phyloP scores from a whole-genome alignment of 2,797 vertebrate species.

The Rhinichthys osculus region DNA sequence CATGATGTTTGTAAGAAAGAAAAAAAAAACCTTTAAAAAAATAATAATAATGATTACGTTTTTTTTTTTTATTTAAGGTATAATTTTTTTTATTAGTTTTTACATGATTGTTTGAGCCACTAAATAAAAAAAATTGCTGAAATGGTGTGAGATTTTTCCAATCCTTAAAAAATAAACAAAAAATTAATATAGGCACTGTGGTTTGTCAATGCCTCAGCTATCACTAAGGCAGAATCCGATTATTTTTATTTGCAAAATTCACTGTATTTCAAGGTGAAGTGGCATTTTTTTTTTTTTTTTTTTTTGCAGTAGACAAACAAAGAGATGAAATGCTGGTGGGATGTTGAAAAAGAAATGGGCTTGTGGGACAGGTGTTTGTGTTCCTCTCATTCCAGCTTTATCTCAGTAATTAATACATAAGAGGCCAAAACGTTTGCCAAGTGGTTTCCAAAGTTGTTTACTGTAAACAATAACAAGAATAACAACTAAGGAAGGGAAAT shows the following conservation, averaged over 20 bases:
- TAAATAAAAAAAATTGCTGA: too few species aligned
- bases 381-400: conserved; percentile 58
- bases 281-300: background rate
- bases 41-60: too few species aligned
- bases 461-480: conserved; percentile 63
- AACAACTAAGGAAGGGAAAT: conserved; percentile 63
- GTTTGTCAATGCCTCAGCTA: background rate
- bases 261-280: background rate
- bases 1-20: background rate
- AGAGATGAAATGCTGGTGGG: background rate
- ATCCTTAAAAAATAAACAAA: background rate
- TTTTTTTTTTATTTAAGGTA: background rate
- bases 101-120: background rate
- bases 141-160: background rate
- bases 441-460: conserved; percentile 71
- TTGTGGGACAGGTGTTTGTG: conserved; percentile 59
- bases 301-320: conserved; percentile 29
- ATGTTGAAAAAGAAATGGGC: conserved; percentile 57
- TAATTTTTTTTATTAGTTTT: background rate
- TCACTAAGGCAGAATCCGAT: background rate
- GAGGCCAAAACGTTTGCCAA: conserved; percentile 72
- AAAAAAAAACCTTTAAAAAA: too few species aligned
- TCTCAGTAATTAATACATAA: conserved; percentile 74
- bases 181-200: background rate
- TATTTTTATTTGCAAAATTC: background rate